phyloP scores from a whole-genome alignment of 2,888 invertebrate species.

The Lamproptera curius region DNA sequence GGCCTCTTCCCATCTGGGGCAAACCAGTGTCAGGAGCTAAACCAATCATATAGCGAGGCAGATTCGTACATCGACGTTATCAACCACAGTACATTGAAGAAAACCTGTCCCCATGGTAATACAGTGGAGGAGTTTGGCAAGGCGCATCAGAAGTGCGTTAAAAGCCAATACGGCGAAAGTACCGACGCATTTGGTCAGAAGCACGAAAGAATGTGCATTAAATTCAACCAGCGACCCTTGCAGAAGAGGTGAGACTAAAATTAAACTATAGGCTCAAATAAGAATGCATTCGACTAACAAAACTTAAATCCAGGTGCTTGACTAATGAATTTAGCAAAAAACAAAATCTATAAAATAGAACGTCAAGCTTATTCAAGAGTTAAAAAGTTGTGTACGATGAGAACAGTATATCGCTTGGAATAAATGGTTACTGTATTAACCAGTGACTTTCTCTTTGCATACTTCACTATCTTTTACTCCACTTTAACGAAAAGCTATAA shows the following conservation, averaged over 20 bases:
- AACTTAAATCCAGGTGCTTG: too few relatives aligned
- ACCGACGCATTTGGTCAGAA: conserved; percentile 56
- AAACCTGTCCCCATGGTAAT: conserved; percentile 67
- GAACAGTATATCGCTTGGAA: neutral
- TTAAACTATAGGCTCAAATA: too few relatives aligned
- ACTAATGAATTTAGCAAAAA: too few relatives aligned
- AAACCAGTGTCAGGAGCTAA: conserved; percentile 69
- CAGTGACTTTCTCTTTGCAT: conserved; percentile 10
- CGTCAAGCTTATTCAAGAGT: too few relatives aligned
- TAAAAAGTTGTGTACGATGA: too few relatives aligned
- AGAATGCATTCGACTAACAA: too few relatives aligned
- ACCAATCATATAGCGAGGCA: conserved; percentile 69
- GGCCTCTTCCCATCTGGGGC: conserved; percentile 70
- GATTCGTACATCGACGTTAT: conserved; percentile 71
- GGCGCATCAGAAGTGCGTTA: conserved; percentile 71
- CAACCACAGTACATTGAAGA: conserved; percentile 54
- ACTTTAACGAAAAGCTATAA: conserved; percentile 12
- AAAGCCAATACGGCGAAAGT: conserved; percentile 54
- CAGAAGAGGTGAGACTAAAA: conserved; percentile 60
- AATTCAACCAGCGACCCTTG: conserved; percentile 70
- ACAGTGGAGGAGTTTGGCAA: conserved; percentile 72
- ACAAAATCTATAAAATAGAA: too few relatives aligned
- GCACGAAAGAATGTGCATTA: conserved; percentile 72
- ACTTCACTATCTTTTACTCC: conserved; percentile 14
- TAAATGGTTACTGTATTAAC: conserved; percentile 14